Conservation (phyloP, 2,797 vertebrate species). For the Toxotes lorentzi region DNA sequence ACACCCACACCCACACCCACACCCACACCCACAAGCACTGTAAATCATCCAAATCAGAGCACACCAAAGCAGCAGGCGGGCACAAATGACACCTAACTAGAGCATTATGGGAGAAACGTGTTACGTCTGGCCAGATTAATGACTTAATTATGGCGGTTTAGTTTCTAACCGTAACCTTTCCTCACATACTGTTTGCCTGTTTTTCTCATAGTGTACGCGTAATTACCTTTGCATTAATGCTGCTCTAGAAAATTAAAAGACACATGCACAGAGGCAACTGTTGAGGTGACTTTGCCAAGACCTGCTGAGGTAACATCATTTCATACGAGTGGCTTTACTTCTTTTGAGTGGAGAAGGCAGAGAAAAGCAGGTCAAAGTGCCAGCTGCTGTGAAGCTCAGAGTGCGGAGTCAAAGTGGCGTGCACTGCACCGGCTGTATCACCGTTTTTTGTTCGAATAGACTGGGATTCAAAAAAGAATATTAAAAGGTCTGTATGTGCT, state of each 20-base stretch:
- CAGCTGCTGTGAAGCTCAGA: conserved; percentile 6
- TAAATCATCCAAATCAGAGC: conserved; percentile 65
- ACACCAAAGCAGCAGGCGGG: conserved; percentile 45
- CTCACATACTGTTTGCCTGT: conserved; percentile 64
- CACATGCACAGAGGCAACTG: conserved; percentile 14
- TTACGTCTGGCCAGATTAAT: conserved; percentile 85
- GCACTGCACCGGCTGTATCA: neutral
- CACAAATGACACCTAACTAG: conserved; percentile 80
- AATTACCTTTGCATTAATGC: conserved; percentile 72
- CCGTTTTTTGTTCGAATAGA: conserved; percentile 17
- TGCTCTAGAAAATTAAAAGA: conserved; percentile 64
- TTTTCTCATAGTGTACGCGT: conserved; percentile 65
- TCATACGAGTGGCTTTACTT: conserved; percentile 11
- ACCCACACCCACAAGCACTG: neutral
- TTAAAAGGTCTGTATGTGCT: neutral
- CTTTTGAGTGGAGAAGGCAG: conserved; percentile 23
- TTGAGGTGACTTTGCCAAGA: conserved; percentile 60
- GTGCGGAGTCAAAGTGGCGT: conserved; percentile 15
- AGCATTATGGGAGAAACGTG: conserved; percentile 84
- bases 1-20: neutral
- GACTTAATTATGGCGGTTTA: conserved; percentile 88
- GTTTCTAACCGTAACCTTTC: conserved; percentile 86
- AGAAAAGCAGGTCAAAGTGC: conserved; percentile 32
- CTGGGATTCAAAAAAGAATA: conserved; percentile 34
- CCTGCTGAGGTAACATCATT: conserved; percentile 32